Evolutionary conservation across 2,888 invertebrate species (phyloP), one percentile per base, ranked within the genome.

Genomic region (Callinectes sapidus): DNA sequence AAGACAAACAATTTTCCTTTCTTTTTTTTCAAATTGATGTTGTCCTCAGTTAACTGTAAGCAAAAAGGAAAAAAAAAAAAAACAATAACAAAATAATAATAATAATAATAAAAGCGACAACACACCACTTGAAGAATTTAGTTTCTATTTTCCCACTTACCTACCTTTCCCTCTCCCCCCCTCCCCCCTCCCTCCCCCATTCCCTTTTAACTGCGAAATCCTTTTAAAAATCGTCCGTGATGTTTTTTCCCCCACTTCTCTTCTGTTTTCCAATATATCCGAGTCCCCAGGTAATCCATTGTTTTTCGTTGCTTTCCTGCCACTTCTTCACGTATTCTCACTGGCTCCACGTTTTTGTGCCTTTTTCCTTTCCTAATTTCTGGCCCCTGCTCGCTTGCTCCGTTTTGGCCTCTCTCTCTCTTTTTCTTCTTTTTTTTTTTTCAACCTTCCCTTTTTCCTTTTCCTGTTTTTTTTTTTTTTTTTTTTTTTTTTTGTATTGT

Each of bases 171-270:
- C 10, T 48, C 8, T 23, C 3, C 10, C 5, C 5, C n/a, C 3
- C n/a, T 71, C n/a, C n/a, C n/a, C 23, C n/a, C n/a, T n/a, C n/a
- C n/a, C n/a, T n/a, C n/a, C n/a, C 28, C 18, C 28, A 3, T 14
- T 28, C 18, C 28, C 18, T 14, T 28, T 54, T 87, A 48, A 42
- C 32, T 8, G 18, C 18, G 18, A 23, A 16, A 48, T 48, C 6
- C 28, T 28, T 48, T 54, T 28, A 87, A 87, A n/a, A 54, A 87
- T 28, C 35, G 48, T 42, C 28, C 61, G 6, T 54, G 10, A 14
- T 87, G n/a, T 87, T 48, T 87, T 54, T 87, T n/a, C n/a, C n/a
- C n/a, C 87, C 23, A n/a, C 54, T 32, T 42, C 42, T 42, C n/a
- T 87, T 28, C 39, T 54, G 23, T 54, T 87, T n/a, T 48, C 48